A percentile compares a stretch with the other conserved stretches of the same genome.
Conservation (phyloP, 2,113 vertebrate genomes). For the Callithrix jacchus region DNA sequence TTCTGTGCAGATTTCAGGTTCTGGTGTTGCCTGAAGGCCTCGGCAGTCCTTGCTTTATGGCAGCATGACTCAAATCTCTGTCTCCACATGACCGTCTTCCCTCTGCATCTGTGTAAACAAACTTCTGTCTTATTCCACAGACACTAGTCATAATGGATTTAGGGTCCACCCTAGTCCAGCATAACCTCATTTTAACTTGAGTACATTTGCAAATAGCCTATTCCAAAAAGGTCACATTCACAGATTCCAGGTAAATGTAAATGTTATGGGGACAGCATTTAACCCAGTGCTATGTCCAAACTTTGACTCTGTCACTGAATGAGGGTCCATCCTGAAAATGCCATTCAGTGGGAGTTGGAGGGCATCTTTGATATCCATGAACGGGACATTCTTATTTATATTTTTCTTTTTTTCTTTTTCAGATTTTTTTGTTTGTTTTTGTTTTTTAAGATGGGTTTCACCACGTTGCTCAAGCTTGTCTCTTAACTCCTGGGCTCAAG, state of each 20-base stretch:
- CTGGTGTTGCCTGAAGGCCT: neutral
- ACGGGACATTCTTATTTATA: neutral
- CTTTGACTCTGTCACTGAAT: constrained; percentile 1
- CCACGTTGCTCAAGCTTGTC: no score
- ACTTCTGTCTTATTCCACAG: neutral
- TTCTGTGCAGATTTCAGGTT: neutral
- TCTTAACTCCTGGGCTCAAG: no score
- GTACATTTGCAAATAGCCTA: neutral
- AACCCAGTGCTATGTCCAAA: neutral
- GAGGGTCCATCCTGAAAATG: neutral
- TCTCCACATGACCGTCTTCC: neutral
- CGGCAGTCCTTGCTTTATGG: neutral
- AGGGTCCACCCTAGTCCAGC: neutral
- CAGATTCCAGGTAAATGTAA: neutral
- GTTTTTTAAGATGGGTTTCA: no score
- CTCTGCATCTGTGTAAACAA: neutral
- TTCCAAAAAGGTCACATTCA: neutral
- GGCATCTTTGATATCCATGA: neutral
- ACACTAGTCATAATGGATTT: neutral
- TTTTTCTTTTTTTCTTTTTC: neutral
- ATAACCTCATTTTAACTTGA: neutral
- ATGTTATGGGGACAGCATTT: neutral
- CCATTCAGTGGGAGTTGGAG: neutral
- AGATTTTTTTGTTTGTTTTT: no score
- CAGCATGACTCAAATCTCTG: neutral